Conservation (phyloP, 1,140 invertebrate genomes). For the Pseudobourletiella spinata region DNA sequence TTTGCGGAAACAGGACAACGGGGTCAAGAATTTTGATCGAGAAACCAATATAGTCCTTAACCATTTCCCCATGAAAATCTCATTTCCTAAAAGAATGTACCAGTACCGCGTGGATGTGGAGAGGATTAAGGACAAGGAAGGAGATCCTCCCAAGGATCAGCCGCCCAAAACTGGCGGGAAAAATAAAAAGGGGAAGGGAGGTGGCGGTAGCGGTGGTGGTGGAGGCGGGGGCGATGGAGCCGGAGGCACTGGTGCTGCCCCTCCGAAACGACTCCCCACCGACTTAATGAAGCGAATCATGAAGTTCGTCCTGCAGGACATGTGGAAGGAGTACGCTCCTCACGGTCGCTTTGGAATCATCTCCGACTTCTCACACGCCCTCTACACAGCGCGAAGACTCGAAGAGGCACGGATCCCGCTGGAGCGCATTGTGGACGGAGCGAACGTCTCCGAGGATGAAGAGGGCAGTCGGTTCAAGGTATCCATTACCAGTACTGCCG, state of each 20-base stretch:
- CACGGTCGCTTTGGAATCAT: not conserved
- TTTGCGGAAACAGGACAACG: not conserved
- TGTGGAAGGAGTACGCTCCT: not conserved
- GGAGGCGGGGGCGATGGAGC: not conserved
- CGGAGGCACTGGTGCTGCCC: no score
- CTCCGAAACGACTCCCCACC: not conserved
- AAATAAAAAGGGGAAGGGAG: not conserved
- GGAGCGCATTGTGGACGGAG: not conserved
- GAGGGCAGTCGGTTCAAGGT: not conserved
- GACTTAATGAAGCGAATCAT: not conserved
- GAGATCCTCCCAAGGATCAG: not conserved
- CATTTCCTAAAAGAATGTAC: not conserved
- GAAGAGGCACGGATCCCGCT: not conserved
- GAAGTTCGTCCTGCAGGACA: not conserved
- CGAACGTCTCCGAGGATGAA: not conserved
- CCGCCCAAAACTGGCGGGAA: not conserved
- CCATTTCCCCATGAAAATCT: constrained; percentile 4
- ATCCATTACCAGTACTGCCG: not conserved
- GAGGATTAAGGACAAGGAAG: not conserved
- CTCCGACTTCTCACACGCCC: not conserved
- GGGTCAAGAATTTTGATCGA: not conserved
- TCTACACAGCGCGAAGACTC: constrained; percentile 2
- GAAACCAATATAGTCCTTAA: not conserved
- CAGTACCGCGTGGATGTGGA: constrained; percentile 10
- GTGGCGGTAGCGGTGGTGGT: not conserved